A percentile compares a stretch with the other conserved stretches of the same genome.
These are phyloP conservation scores for Actinernus sp. DNA, from an alignment of 92 coral and sea anemone genomes.

Conservation along the genomic window DNA sequence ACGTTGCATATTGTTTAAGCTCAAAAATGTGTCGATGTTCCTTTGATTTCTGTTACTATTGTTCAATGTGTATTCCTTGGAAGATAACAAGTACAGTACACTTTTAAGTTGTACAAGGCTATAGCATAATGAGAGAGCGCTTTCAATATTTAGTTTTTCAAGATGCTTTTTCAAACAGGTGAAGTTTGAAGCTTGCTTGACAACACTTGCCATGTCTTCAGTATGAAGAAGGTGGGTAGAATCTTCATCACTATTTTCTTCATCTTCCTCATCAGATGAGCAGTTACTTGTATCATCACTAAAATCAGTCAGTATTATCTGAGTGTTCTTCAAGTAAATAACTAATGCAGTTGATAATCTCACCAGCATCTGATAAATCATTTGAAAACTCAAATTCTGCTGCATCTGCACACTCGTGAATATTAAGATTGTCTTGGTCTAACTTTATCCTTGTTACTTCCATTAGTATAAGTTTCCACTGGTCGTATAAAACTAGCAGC, in stretches of 20 bases:
- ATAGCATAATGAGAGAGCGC: not conserved
- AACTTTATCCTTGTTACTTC: not conserved
- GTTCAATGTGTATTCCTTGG: not conserved
- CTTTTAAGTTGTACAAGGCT: conserved; percentile 2
- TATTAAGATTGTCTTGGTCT: conserved; percentile 4
- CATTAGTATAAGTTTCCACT: conserved; percentile 28
- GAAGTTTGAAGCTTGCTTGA: conserved; percentile 30
- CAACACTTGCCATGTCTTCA: conserved; percentile 19
- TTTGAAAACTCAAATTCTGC: conserved; percentile 35
- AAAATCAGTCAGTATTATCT: conserved; percentile 2
- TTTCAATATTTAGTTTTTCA: conserved; percentile 11
- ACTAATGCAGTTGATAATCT: conserved; percentile 26
- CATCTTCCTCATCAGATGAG: conserved; percentile 29
- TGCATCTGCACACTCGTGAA: conserved; percentile 31
- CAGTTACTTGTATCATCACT: not conserved
- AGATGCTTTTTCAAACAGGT: conserved; percentile 20
- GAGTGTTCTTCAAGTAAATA: conserved; percentile 23
- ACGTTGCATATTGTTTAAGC: conserved; percentile 36
- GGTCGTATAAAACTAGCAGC: conserved; percentile 21
- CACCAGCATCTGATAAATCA: conserved; percentile 35
- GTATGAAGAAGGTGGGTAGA: conserved; percentile 4
- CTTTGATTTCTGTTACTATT: no score
- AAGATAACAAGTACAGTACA: not conserved
- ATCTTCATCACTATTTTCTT: conserved; percentile 10
- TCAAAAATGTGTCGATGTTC: conserved; percentile 19